These are phyloP conservation scores for Lasioglossum leucozonium DNA, from an alignment of 2,888 invertebrate genomes.

Conservation along the genomic window DNA sequence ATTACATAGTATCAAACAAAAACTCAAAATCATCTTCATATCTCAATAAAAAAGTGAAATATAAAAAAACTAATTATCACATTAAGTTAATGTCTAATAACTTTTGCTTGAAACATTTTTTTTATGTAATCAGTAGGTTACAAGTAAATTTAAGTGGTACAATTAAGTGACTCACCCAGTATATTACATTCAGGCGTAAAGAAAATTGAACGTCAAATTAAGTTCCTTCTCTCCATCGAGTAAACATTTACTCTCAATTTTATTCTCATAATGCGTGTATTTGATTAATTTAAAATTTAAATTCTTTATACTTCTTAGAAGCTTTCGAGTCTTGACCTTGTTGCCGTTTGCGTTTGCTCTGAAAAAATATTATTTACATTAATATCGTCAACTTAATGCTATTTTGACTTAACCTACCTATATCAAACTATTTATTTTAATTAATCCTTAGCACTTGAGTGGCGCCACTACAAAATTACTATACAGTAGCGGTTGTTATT, in stretches of 20 bases:
- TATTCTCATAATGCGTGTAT: conserved; percentile 10
- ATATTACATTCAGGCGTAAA: background rate
- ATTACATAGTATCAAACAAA: background rate
- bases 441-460: too few relatives aligned
- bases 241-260: conserved; percentile 8
- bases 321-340: conserved; percentile 95
- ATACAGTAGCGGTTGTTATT: too few relatives aligned
- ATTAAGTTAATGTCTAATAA: too few relatives aligned
- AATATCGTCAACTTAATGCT: background rate
- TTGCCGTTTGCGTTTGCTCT: conserved; percentile 96
- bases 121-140: too few relatives aligned
- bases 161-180: background rate
- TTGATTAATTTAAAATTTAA: conserved; percentile 91
- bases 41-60: background rate
- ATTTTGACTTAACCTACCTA: background rate
- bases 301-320: conserved; percentile 99
- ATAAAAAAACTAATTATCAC: background rate
- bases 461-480: too few relatives aligned
- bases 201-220: conserved; percentile 26
- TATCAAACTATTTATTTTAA: too few relatives aligned
- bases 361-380: conserved; percentile 83
- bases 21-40: background rate
- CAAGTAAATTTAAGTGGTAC: background rate
- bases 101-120: background rate
- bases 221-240: conserved; percentile 14